Conservation (phyloP, 2,797 vertebrate species). For the Sebastes jordani region DNA sequence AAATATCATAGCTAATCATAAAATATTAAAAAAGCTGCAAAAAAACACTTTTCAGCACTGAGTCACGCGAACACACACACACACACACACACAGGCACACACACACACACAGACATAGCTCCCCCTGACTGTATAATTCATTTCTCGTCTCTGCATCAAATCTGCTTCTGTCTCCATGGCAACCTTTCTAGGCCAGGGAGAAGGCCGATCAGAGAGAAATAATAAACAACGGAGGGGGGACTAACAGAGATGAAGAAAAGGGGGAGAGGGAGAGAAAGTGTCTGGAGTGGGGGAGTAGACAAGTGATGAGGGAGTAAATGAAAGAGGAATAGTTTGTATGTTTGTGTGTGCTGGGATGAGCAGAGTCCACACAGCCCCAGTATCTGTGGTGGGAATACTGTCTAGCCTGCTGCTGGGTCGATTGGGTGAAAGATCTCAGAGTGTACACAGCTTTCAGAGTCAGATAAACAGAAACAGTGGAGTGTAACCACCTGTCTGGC, state of each 20-base stretch:
- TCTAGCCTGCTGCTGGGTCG: conserved; percentile 2
- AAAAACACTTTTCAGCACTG: conserved; percentile 38
- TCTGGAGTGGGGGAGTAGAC: background rate
- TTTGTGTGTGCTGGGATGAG: background rate
- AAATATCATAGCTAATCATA: conserved; percentile 59
- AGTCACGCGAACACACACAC: conserved; percentile 26
- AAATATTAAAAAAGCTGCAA: conserved; percentile 66
- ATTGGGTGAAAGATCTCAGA: conserved; percentile 33
- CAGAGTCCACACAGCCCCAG: background rate
- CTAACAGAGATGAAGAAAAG: conserved; percentile 20
- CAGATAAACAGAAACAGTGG: conserved; percentile 42
- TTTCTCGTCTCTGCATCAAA: conserved; percentile 77
- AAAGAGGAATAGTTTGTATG: conserved; percentile 3
- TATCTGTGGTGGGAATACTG: conserved; percentile 20
- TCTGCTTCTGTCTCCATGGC: conserved; percentile 84
- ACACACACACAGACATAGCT: conserved; percentile 12
- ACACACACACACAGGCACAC: background rate
- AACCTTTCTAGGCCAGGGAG: conserved; percentile 81
- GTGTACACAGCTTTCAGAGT: conserved; percentile 18
- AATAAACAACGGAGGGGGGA: conserved; percentile 52
- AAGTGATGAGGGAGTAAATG: background rate
- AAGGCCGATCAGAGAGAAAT: conserved; percentile 55
- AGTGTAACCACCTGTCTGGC: conserved; percentile 21
- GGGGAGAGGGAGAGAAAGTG: background rate
- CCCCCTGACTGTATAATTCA: conserved; percentile 77